Percentiles rank a stretch among this genome's conserved stretches.
These are phyloP conservation scores for Pedetes capensis DNA, from an alignment of 2,113 vertebrate species.

Conservation along the genomic window DNA sequence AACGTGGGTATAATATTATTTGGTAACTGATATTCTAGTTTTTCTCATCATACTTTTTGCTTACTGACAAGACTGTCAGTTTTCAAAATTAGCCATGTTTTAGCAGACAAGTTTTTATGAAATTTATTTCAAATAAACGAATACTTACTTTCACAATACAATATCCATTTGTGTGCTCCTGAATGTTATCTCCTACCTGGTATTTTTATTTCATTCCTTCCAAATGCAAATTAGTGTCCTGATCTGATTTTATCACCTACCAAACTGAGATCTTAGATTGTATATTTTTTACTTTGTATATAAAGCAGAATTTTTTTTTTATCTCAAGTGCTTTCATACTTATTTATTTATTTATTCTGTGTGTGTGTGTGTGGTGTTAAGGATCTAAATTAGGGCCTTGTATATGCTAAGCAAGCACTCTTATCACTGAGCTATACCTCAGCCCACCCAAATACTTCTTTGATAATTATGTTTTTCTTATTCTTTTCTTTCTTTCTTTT, in stretches of 20 bases:
- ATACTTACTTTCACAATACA: conserved; percentile 21
- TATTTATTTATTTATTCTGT: no score
- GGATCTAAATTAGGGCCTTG: no score
- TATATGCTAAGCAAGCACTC: no score
- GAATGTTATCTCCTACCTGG: neutral
- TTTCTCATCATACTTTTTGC: conserved; percentile 48
- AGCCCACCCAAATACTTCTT: no score
- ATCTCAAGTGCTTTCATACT: no score
- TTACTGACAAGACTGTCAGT: neutral
- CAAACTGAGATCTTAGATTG: neutral
- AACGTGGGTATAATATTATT: neutral
- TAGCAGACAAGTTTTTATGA: conserved; percentile 35
- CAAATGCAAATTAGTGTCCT: conserved; percentile 5
- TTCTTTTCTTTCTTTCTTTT: neutral
- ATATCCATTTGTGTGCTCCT: conserved; percentile 28
- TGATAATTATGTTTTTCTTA: neutral
- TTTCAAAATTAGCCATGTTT: conserved; percentile 57
- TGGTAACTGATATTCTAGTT: conserved; percentile 20
- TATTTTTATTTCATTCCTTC: conserved; percentile 44
- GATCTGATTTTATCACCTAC: conserved; percentile 33
- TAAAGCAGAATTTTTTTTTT: conserved; percentile 1
- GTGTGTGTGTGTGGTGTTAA: no score
- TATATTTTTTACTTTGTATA: conserved; percentile 43
- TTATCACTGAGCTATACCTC: no score
- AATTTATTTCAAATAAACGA: conserved; percentile 65